Percentiles rank a stretch among this genome's conserved stretches.
Evolutionary conservation across 1,140 invertebrate species (phyloP).

Genomic region (Drosophila malerkotliana): DNA sequence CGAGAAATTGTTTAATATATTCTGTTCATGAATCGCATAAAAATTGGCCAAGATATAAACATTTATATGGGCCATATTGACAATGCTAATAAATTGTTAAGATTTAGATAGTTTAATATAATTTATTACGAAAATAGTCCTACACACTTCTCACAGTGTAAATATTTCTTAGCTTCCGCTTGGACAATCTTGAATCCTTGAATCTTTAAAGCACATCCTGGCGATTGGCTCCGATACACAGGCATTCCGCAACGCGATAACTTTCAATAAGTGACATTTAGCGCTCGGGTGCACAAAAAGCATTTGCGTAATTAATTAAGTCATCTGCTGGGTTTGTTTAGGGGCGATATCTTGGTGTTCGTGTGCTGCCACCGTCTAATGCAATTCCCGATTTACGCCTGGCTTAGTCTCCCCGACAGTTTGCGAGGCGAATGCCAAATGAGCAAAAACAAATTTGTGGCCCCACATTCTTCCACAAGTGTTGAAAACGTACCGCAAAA

Average conservation of each 20-base stretch:
- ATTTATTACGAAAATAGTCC: neutral
- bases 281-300: constrained; percentile 38
- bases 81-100: too few species aligned
- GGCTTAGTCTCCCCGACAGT: constrained; percentile 22
- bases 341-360: constrained; percentile 26
- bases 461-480: constrained; percentile 29
- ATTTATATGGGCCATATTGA: too few species aligned
- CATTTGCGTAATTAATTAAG: constrained; percentile 67
- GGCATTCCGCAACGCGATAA: constrained; percentile 32
- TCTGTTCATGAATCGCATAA: too few species aligned
- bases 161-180: constrained; percentile 9
- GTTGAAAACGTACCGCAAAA: constrained; percentile 7
- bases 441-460: constrained; percentile 43
- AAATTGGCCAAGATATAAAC: too few species aligned
- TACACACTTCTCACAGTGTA: constrained; percentile 1
- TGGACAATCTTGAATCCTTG: constrained; percentile 11
- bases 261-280: constrained; percentile 54
- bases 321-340: constrained; percentile 44
- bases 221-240: constrained; percentile 39
- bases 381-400: constrained; percentile 46
- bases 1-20: too few species aligned
- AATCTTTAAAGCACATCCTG: constrained; percentile 47
- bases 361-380: constrained; percentile 30
- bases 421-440: constrained; percentile 43
- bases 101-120: too few species aligned